phyloP scores from a whole-genome alignment of 2,888 invertebrate genomes.

The Oxyteleia sp. region DNA sequence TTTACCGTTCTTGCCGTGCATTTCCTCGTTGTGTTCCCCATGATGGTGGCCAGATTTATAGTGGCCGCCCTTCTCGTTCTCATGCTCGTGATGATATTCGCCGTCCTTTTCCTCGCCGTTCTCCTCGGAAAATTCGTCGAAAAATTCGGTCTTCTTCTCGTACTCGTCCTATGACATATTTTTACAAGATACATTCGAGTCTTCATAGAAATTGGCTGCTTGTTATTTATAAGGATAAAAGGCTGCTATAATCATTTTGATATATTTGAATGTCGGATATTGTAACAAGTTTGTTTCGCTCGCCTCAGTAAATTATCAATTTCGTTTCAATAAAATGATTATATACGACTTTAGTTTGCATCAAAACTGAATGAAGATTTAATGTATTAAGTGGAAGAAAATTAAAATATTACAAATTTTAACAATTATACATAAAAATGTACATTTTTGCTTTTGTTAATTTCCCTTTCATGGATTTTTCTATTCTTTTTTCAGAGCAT shows the following conservation, averaged over 20 bases:
- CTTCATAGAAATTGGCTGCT: neutral
- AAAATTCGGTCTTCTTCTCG: conserved; percentile 92
- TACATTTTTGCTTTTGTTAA: too few relatives aligned
- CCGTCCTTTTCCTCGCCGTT: conserved; percentile 91
- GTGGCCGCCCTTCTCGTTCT: conserved; percentile 89
- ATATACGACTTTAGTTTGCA: too few relatives aligned
- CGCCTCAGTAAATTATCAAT: too few relatives aligned
- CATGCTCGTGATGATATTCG: conserved; percentile 89
- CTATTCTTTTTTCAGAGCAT: too few relatives aligned
- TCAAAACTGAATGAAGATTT: too few relatives aligned
- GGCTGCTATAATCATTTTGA: neutral
- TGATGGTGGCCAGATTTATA: conserved; percentile 89
- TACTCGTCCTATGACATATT: conserved; percentile 89
- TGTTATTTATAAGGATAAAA: neutral
- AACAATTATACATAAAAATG: too few relatives aligned
- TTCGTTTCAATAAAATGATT: too few relatives aligned
- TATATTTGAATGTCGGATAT: neutral
- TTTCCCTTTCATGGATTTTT: too few relatives aligned
- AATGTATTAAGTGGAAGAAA: too few relatives aligned
- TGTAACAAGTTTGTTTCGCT: neutral
- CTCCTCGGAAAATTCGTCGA: conserved; percentile 92
- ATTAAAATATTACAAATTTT: too few relatives aligned
- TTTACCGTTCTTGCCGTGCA: conserved; percentile 89
- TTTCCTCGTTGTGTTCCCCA: conserved; percentile 88
- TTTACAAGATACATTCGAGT: conserved; percentile 14